Conservation (phyloP, 2,113 vertebrate species). For the Numida meleagris region DNA sequence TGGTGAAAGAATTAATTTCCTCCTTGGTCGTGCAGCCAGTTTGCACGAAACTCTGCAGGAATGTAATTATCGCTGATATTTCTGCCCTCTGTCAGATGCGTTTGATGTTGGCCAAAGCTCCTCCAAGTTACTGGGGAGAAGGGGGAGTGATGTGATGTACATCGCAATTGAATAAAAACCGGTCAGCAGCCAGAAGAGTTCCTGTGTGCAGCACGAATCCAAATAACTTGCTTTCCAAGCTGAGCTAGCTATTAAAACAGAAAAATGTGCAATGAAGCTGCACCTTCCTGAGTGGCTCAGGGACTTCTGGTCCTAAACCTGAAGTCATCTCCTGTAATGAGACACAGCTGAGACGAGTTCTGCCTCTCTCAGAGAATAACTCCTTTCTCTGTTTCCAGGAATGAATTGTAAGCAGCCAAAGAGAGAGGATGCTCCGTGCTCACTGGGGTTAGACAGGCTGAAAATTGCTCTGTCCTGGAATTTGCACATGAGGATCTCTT, state of each 20-base stretch:
- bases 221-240: slow-evolving; percentile 45
- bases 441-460: background rate
- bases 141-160: background rate
- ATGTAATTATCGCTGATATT: slow-evolving; percentile 47
- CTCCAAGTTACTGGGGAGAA: background rate
- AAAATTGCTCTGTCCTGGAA: background rate
- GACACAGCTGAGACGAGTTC: slow-evolving; percentile 6
- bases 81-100: slow-evolving; percentile 23
- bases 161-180: background rate
- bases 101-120: slow-evolving; percentile 28
- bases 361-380: slow-evolving; percentile 3
- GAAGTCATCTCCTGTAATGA: background rate
- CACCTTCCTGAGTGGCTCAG: background rate
- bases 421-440: background rate
- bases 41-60: slow-evolving; percentile 12
- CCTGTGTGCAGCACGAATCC: background rate
- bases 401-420: slow-evolving; percentile 10
- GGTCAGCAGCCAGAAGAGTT: background rate
- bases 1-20: slow-evolving; percentile 45
- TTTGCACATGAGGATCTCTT: background rate
- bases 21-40: background rate
- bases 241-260: background rate
- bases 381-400: background rate
- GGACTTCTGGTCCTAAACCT: slow-evolving; percentile 38
- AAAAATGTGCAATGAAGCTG: background rate